Evolutionary conservation across 2,797 vertebrate species (phyloP).

Genomic region (Nyctalus aviator): DNA sequence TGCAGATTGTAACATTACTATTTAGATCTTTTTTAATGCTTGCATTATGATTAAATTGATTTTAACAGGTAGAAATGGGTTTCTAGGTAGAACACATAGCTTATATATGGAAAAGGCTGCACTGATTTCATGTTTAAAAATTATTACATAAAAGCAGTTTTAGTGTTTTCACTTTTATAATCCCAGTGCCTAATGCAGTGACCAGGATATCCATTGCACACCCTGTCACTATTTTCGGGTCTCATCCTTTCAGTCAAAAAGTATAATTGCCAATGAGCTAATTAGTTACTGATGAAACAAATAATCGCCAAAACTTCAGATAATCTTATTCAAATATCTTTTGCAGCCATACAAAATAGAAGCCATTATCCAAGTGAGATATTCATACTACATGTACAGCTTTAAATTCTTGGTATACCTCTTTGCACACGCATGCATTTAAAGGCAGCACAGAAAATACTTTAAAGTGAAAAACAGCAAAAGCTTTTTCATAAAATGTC

Average conservation of each 20-base stretch:
- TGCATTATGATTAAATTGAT: neutral
- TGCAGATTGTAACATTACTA: neutral
- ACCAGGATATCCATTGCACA: neutral
- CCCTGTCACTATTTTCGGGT: neutral
- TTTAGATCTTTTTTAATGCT: conserved; percentile 1
- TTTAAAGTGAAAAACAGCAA: neutral
- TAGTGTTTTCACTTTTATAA: conserved; percentile 28
- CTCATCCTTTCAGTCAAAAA: neutral
- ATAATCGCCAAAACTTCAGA: conserved; percentile 38
- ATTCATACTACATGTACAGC: neutral
- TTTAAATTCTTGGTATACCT: neutral
- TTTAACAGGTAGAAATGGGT: neutral
- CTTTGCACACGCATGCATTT: neutral
- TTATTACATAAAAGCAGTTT: neutral
- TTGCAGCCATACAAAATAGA: conserved; percentile 14
- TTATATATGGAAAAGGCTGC: neutral
- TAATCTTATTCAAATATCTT: conserved; percentile 32
- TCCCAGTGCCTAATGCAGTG: neutral
- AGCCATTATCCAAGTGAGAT: neutral
- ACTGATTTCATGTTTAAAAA: neutral
- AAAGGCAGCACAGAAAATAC: conserved; percentile 32
- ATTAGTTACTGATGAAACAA: conserved; percentile 11
- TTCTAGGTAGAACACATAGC: neutral
- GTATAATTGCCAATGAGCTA: neutral
- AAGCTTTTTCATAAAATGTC: conserved; percentile 29